These are phyloP conservation scores for Gymnobelideus leadbeateri DNA, from an alignment of 2,113 vertebrate genomes.

Conservation along the genomic window DNA sequence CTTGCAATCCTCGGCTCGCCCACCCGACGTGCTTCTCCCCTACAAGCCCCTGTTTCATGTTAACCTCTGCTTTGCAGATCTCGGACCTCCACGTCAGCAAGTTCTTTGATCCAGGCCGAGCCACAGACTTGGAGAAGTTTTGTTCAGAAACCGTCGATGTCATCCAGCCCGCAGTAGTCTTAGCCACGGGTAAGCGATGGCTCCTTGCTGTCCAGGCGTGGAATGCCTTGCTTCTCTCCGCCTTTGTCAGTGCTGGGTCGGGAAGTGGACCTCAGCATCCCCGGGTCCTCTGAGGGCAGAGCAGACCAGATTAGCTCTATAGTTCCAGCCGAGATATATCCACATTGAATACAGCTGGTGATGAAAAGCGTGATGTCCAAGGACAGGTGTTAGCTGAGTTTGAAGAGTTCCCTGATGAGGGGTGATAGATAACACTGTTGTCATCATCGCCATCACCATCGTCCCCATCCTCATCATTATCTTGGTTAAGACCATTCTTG, in stretches of 20 bases:
- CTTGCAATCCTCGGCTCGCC: neutral
- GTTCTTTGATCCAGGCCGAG: slow-evolving; percentile 90
- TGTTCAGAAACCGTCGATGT: slow-evolving; percentile 92
- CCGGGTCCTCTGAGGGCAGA: neutral
- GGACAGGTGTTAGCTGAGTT: neutral
- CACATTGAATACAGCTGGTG: neutral
- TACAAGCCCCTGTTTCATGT: slow-evolving; percentile 45
- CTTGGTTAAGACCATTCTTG: neutral
- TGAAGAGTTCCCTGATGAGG: neutral
- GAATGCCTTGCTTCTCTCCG: slow-evolving; percentile 31
- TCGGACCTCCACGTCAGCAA: slow-evolving; percentile 97
- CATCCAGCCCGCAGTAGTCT: slow-evolving; percentile 93
- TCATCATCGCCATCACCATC: no score
- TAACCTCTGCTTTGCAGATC: slow-evolving; percentile 83
- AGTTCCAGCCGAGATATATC: neutral
- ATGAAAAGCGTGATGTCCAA: no score
- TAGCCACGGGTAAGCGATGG: slow-evolving; percentile 92
- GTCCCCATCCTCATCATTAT: no score
- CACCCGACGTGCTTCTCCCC: neutral
- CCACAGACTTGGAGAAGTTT: slow-evolving; percentile 94
- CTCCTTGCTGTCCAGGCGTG: slow-evolving; percentile 9
- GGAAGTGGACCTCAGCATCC: neutral
- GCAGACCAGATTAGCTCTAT: neutral
- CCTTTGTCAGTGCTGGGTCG: slow-evolving; percentile 13
- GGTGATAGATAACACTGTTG: neutral